phyloP scores from a whole-genome alignment of 2,797 vertebrate genomes.

The Anabas testudineus region DNA sequence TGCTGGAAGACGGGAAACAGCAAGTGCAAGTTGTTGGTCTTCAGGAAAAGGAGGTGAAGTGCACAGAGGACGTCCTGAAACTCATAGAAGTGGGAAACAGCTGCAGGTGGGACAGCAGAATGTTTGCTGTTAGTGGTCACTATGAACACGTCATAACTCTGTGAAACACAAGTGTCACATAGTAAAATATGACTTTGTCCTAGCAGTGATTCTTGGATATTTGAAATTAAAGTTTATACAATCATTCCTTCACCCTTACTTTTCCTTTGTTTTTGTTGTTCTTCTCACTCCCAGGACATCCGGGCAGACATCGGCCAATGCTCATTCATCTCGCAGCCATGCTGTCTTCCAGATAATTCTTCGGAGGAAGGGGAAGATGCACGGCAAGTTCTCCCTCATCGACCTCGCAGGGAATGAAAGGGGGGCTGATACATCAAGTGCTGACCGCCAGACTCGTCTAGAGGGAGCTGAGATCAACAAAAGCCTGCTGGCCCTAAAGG shows the following conservation, averaged over 20 bases:
- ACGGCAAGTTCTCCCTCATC: constrained; percentile 97
- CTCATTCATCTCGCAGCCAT: constrained; percentile 96
- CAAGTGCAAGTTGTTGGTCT: constrained; percentile 97
- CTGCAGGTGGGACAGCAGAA: constrained; percentile 88
- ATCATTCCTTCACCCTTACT: not conserved
- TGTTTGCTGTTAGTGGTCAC: not conserved
- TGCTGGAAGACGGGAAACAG: constrained; percentile 97
- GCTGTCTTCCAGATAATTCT: constrained; percentile 98
- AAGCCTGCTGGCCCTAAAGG: constrained; percentile 97
- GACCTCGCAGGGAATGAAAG: constrained; percentile 96
- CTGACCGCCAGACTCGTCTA: constrained; percentile 93
- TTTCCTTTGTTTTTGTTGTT: not conserved
- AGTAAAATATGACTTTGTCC: not conserved
- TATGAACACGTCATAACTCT: not conserved
- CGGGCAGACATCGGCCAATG: constrained; percentile 96
- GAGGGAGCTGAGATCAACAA: constrained; percentile 99
- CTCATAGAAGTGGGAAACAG: constrained; percentile 98
- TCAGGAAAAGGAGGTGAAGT: constrained; percentile 94
- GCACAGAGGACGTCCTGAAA: constrained; percentile 97
- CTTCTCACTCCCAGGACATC: constrained; percentile 86
- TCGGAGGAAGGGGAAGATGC: constrained; percentile 92
- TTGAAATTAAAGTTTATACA: too few species aligned
- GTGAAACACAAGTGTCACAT: not conserved
- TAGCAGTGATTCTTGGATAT: not conserved
- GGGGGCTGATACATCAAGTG: constrained; percentile 95